These are phyloP conservation scores for Dryobates pubescens DNA, from an alignment of 2,797 vertebrate species.

Conservation along the genomic window DNA sequence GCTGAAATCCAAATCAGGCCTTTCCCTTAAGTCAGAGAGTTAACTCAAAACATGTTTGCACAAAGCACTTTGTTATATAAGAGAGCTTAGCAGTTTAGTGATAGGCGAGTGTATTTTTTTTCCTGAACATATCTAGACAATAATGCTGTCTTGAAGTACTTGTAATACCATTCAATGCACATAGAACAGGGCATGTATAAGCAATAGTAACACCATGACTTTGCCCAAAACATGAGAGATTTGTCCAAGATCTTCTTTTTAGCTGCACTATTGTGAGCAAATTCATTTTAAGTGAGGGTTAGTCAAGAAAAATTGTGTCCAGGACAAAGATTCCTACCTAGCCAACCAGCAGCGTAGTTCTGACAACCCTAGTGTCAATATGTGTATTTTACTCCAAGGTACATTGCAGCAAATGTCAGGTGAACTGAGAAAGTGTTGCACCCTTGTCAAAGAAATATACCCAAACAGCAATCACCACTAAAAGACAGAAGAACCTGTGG, in stretches of 20 bases:
- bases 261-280: neutral
- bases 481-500: neutral
- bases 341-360: neutral
- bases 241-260: constrained; percentile 22
- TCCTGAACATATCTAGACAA: neutral
- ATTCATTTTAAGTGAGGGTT: neutral
- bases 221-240: constrained; percentile 10
- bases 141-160: neutral
- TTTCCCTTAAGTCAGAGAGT: neutral
- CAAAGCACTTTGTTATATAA: neutral
- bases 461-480: neutral
- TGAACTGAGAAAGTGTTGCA: neutral
- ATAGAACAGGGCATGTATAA: neutral
- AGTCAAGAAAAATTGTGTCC: constrained; percentile 9
- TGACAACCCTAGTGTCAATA: neutral
- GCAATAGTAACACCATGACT: neutral
- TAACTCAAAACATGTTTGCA: neutral
- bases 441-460: neutral
- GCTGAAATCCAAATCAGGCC: neutral
- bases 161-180: neutral
- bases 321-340: neutral
- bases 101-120: neutral
- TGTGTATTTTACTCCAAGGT: neutral
- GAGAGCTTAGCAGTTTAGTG: neutral
- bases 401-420: constrained; percentile 1